phyloP scores from a whole-genome alignment of 1,140 invertebrate species.

The Oryctes rhinoceros region DNA sequence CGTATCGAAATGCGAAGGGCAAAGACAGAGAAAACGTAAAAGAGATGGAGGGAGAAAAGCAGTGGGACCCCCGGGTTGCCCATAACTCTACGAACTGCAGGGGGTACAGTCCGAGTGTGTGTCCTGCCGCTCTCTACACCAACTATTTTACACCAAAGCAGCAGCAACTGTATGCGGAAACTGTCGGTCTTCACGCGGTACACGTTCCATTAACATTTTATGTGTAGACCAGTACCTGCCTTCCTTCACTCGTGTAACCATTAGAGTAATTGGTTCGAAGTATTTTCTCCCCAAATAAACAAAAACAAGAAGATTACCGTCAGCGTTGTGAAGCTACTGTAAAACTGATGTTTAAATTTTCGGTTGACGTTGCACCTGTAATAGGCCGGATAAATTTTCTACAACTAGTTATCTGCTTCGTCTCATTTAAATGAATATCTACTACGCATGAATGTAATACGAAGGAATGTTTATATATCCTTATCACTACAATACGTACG shows the following conservation, averaged over 20 bases:
- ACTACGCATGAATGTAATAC: too few relatives aligned
- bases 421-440: too few relatives aligned
- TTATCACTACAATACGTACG: too few relatives aligned
- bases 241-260: constrained; percentile 27
- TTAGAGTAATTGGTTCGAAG: constrained; percentile 39
- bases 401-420: background rate
- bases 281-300: constrained; percentile 36
- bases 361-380: background rate
- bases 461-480: too few relatives aligned
- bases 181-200: constrained; percentile 35
- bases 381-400: background rate
- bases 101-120: constrained; percentile 39
- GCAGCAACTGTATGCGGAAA: constrained; percentile 40
- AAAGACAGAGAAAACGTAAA: constrained; percentile 6
- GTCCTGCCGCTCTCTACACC: constrained; percentile 37
- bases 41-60: constrained; percentile 39
- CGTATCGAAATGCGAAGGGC: background rate
- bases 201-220: constrained; percentile 39
- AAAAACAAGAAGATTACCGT: constrained; percentile 16
- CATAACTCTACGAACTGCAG: constrained; percentile 39
- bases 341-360: constrained; percentile 22
- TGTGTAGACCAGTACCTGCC: constrained; percentile 6
- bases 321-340: constrained; percentile 5
- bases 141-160: constrained; percentile 38
- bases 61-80: constrained; percentile 35